Conservation (phyloP, 2,888 invertebrate species). For the Drosophila yooni region DNA sequence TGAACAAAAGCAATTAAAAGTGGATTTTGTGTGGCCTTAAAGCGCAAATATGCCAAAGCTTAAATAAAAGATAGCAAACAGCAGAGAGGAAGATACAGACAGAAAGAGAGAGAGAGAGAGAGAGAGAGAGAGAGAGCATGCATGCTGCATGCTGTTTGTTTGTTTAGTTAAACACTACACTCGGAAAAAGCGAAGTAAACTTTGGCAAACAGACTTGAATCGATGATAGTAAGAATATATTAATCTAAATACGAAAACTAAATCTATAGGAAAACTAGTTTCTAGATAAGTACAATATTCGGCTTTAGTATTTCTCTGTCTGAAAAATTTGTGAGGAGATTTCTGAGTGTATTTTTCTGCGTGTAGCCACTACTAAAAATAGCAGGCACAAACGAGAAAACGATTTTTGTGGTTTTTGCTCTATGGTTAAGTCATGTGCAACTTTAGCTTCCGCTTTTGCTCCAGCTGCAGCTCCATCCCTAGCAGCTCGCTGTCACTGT, state of each 20-base stretch:
- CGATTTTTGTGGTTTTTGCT: conserved; percentile 67
- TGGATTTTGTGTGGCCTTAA: conserved; percentile 77
- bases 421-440: conserved; percentile 26
- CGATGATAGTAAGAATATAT: not conserved
- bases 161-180: conserved; percentile 30
- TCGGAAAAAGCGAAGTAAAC: not conserved
- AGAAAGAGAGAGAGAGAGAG: not conserved
- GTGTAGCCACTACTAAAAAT: conserved; percentile 24
- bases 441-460: conserved; percentile 1
- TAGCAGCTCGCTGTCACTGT: conserved; percentile 23
- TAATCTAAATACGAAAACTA: too few species aligned
- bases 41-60: conserved; percentile 71
- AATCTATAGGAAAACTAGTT: not conserved
- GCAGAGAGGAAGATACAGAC: conserved; percentile 1
- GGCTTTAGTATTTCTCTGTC: not conserved
- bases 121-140: not conserved
- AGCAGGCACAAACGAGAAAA: conserved; percentile 36
- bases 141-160: not conserved
- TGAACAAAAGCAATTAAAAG: conserved; percentile 84
- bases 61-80: conserved; percentile 56
- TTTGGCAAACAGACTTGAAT: not conserved
- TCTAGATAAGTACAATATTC: not conserved
- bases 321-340: not conserved
- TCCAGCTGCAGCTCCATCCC: not conserved
- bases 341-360: not conserved